Evolutionary conservation across 2,888 invertebrate genomes (phyloP).

Genomic region (Tholera decimalis): DNA sequence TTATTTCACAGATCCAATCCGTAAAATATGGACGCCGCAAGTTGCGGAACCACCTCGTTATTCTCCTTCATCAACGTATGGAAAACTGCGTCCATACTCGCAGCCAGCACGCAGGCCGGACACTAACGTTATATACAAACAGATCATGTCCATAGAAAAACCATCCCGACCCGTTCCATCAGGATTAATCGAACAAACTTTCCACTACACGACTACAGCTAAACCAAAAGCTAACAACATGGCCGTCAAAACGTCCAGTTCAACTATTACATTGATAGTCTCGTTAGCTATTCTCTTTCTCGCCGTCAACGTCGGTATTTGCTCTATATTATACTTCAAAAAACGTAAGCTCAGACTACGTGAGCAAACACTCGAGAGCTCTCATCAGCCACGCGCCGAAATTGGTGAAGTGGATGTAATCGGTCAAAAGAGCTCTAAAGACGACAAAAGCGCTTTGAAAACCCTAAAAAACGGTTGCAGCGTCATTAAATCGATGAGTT

Average conservation of each 20-base stretch:
- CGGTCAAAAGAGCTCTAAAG: constrained; percentile 86
- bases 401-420: constrained; percentile 88
- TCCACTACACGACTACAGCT: constrained; percentile 70
- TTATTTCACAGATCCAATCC: constrained; percentile 75
- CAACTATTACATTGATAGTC: constrained; percentile 92
- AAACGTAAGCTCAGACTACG: constrained; percentile 91
- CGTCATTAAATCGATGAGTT: constrained; percentile 91
- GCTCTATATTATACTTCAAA: constrained; percentile 93
- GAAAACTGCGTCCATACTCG: constrained; percentile 76
- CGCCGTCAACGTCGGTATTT: constrained; percentile 93
- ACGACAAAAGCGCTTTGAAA: constrained; percentile 85
- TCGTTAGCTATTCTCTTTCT: constrained; percentile 94
- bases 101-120: constrained; percentile 74
- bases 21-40: constrained; percentile 78
- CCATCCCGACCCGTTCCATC: constrained; percentile 79
- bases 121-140: constrained; percentile 79
- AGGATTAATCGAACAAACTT: constrained; percentile 79
- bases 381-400: constrained; percentile 88
- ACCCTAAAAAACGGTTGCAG: constrained; percentile 91
- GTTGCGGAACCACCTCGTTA: constrained; percentile 72
- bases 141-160: constrained; percentile 85
- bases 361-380: constrained; percentile 85
- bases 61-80: constrained; percentile 74
- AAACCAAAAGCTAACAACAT: constrained; percentile 74
- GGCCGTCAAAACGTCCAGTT: constrained; percentile 90